Evolutionary conservation across 2,113 vertebrate species (phyloP), one percentile per base, ranked within the genome.

Genomic region (Colinus virginianus): DNA sequence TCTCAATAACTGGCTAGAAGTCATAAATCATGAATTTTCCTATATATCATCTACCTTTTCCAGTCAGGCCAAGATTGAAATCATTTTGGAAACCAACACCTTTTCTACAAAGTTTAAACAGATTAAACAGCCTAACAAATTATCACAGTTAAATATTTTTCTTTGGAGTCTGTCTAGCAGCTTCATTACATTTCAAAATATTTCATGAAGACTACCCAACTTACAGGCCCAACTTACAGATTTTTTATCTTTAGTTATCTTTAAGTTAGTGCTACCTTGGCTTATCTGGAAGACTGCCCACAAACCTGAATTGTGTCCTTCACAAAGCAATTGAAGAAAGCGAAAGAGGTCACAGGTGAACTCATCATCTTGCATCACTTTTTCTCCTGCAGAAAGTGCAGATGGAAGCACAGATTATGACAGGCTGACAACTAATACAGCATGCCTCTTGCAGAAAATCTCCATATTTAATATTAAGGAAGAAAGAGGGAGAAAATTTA

Each of bases 281-380:
- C 16, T 64, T 43, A 1, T 9, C 22, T 55, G 36, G 69, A 85
- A 95, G 58, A 34, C 78, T 56, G 66, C 45, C 78, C 92, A 98
- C 98, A 92, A 94, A 99, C 99, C 99, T 98, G 99, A 99, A 93
- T 98, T 99, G 96, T 99, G 99, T 88, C 99, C 99, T 98, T 99
- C 99, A 96, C 99, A 99, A 13, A 99, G 98, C 93, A 99, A 98
- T 11, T 99, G 99, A 71, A 99, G 98, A 98, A 99, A 99, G 89
- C 99, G 98, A 98, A 99, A 99, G 96, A 99, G 99, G 97, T 99
- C 99, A 97, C 99, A 99, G 87, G 98, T 99, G 92, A 99, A 99
- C 94, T 99, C 98, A 62, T 99, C 99, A 74, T 99, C 99, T 96
- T 99, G 99, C 97, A 99, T 99, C 95, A 99, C 99, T 93, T 99